Base-by-base conservation (phyloP, 2,113 vertebrate species). In the Lepus timidus region DNA sequence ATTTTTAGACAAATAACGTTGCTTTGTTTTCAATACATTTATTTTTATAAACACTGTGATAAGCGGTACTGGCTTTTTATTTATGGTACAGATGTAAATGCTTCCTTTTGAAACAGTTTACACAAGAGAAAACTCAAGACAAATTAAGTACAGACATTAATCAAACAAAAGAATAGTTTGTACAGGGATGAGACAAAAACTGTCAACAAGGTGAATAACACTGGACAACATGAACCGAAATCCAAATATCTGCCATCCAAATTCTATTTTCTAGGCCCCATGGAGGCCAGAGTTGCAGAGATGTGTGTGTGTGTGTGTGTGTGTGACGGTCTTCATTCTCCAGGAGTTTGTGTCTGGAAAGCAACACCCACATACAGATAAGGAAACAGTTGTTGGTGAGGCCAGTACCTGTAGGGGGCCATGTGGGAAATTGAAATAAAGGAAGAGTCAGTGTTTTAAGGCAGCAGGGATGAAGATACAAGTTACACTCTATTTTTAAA, bases 71-170 rank as follows among this genome's bases (percentile, higher is more conserved):
- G 80, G 6, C 70, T 86, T 89, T 94, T 64, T 80, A n/a, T 44
- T 75, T 52, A 36, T 27, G 33, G 36, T 44, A 78, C 25, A 84
- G 39, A 67, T 70, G 17, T 11, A 36, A 88, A 68, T 49, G 6
- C 52, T 96, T 86, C 33, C 86, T 70, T 85, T 67, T 76, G 76
- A 95, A 65, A 65, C 86, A 90, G 14, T 75, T 39, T 84, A 68
- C 29, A 16, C 33, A 44, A 92, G 78, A n/a, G 49, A 85, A 75
- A 51, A 52, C 31, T 25, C 64, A 70, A 88, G 74, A 36, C 17
- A 27, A 67, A 85, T 84, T 25, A 76, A 88, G 79, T 61, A 80
- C 58, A 82, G 52, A 36, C 62, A 33, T 78, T 58, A 39, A 61
- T 65, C 7, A 23, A 65, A 73, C 58, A 79, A 80, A 10, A 73